Evolutionary conservation across 1,140 invertebrate genomes (phyloP), one percentile per base, ranked within the genome.

Genomic region (Dinoponera quadriceps): DNA sequence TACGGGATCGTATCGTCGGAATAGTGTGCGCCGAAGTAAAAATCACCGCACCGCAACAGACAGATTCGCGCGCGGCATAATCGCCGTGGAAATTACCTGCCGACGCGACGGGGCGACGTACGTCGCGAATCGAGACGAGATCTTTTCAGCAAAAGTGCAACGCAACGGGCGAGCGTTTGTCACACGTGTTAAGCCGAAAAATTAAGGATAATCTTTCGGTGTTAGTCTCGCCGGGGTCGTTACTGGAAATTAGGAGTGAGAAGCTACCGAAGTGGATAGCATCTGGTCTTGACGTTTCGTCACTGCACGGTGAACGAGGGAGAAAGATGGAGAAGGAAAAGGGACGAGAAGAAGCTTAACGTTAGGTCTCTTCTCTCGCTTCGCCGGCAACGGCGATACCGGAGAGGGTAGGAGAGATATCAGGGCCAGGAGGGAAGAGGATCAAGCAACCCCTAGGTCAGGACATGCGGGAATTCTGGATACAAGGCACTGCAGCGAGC

Each of bases 221-320:
- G 69, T 75, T 55, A 27, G 63, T 75, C 65, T 60, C 68, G 66
- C 14, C 25, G 25, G 44, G 71, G n/a, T 51, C 54, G 48, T 4
- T 48, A 29, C 20, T 25, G 49, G 77, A 85, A 90, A 91, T 87
- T 80, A 84, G 82, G 82, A 85, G 48, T 83, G 90, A 88, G 77
- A 91, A 88, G 83, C 88, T 81, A 86, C 83, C 77, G 84, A 77
- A 65, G 72, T 82, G 48, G 78, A 89, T 90, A 85, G 87, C 92
- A 93, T 90, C 91, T 93, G 92, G 82, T 60, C 80, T 69, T 91
- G 92, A 93, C 91, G 77, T 87, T 73, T 91, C 89, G 87, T 93
- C 92, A 90, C 91, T 91, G 87, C 22, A 59, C 63, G 44, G 49
- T 27, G 81, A 75, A 38, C 5, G 62, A 62, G 81, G 87, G 85